phyloP scores from a whole-genome alignment of 2,888 invertebrate species.

The Drosophila austrosaltans region DNA sequence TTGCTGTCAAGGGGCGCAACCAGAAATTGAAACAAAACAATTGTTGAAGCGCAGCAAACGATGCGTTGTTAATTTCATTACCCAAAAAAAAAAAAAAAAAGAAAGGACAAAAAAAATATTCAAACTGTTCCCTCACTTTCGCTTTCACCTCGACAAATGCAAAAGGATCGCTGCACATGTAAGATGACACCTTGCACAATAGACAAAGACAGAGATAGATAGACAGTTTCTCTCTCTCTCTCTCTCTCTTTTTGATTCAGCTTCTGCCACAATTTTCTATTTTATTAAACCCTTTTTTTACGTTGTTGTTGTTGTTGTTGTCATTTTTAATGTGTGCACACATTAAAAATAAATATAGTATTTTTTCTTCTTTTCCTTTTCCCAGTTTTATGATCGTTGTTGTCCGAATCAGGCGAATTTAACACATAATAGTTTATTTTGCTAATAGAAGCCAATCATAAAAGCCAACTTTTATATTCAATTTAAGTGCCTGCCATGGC shows the following conservation, averaged over 20 bases:
- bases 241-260: background rate
- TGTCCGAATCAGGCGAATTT: conserved; percentile 49
- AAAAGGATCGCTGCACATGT: conserved; percentile 52
- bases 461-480: conserved; percentile 71
- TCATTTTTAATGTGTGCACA: conserved; percentile 33
- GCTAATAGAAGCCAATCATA: conserved; percentile 72
- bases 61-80: conserved; percentile 80
- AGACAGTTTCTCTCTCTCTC: no score
- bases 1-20: conserved; percentile 61
- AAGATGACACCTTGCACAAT: conserved; percentile 65
- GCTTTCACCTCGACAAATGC: conserved; percentile 46
- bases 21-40: conserved; percentile 78
- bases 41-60: conserved; percentile 74
- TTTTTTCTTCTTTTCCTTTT: conserved; percentile 14
- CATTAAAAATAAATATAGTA: conserved; percentile 53
- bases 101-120: conserved; percentile 34
- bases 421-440: conserved; percentile 72
- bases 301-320: background rate
- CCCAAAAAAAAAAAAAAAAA: conserved; percentile 47
- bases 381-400: conserved; percentile 42
- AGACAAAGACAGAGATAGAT: background rate
- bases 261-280: conserved; percentile 25
- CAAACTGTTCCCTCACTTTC: conserved; percentile 69
- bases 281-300: conserved; percentile 16
- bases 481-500: conserved; percentile 52